Percentiles rank a stretch among this genome's conserved stretches.
Conservation (phyloP, 2,888 invertebrate genomes). For the Bibio marci region DNA sequence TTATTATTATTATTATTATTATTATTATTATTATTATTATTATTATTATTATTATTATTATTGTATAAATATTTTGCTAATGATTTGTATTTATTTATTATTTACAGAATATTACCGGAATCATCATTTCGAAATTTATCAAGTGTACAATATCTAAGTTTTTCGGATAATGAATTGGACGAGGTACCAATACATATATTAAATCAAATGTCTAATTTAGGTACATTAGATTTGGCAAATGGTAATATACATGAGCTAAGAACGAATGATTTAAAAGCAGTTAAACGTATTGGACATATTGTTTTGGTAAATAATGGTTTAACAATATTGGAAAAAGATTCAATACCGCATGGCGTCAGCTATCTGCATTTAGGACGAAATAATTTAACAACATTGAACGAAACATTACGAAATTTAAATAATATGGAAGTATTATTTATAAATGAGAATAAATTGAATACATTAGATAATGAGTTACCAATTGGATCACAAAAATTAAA, state of each 20-base stretch:
- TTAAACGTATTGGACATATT: constrained; percentile 45
- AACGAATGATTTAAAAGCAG: constrained; percentile 59
- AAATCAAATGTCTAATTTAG: constrained; percentile 56
- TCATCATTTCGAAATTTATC: constrained; percentile 58
- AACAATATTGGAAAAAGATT: constrained; percentile 49
- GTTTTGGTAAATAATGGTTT: constrained; percentile 61
- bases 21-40: no score
- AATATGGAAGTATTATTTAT: constrained; percentile 63
- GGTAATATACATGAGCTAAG: constrained; percentile 59
- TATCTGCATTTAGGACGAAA: constrained; percentile 62
- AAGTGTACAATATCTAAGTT: constrained; percentile 54
- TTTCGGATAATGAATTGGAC: constrained; percentile 61
- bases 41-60: no score
- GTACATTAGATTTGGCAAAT: constrained; percentile 65
- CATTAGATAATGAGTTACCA: constrained; percentile 61
- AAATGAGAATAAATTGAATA: constrained; percentile 55
- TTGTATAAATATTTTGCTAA: no score
- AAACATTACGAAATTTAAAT: constrained; percentile 55
- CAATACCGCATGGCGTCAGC: constrained; percentile 49
- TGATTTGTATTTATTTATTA: constrained; percentile 5
- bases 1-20: no score
- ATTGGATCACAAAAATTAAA: constrained; percentile 41
- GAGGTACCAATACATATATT: constrained; percentile 61
- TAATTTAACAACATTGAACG: constrained; percentile 51
- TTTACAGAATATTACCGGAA: constrained; percentile 49